Percentiles rank a stretch among this genome's conserved stretches.
These are phyloP conservation scores for Calcarius lapponicus DNA, from an alignment of 2,797 vertebrate species.

Conservation along the genomic window DNA sequence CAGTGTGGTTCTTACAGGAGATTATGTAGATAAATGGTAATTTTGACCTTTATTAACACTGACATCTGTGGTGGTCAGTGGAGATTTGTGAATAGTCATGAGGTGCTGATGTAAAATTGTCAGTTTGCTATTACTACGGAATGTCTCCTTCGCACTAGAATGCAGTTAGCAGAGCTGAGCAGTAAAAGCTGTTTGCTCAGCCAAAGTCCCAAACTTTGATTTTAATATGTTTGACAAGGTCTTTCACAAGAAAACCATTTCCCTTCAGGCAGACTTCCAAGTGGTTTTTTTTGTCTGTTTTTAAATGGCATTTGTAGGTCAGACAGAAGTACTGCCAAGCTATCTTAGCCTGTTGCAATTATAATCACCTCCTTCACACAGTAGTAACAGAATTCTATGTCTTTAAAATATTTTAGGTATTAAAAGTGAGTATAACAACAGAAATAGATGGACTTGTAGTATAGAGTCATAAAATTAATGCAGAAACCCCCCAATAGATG, in stretches of 20 bases:
- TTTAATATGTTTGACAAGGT: constrained; percentile 38
- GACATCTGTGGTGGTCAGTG: constrained; percentile 3
- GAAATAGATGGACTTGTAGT: background rate
- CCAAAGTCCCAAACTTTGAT: constrained; percentile 24
- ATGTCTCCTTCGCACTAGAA: background rate
- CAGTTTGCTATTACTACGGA: background rate
- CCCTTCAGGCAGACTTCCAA: constrained; percentile 42
- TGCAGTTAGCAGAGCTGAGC: background rate
- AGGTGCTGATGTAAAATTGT: constrained; percentile 13
- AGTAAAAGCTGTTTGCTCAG: constrained; percentile 39
- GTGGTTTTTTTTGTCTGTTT: constrained; percentile 17
- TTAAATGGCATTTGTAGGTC: constrained; percentile 43
- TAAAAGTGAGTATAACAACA: background rate
- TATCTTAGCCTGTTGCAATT: background rate
- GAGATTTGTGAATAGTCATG: background rate
- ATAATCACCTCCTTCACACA: background rate
- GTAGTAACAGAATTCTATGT: background rate
- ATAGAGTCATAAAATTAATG: background rate
- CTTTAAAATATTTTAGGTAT: background rate
- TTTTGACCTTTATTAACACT: constrained; percentile 40
- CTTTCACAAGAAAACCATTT: constrained; percentile 25
- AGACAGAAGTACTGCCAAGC: background rate
- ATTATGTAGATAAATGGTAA: constrained; percentile 12
- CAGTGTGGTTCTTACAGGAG: background rate
- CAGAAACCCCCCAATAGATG: background rate